Conservation (phyloP, 2,113 vertebrate species). For the Peromyscus californicus region DNA sequence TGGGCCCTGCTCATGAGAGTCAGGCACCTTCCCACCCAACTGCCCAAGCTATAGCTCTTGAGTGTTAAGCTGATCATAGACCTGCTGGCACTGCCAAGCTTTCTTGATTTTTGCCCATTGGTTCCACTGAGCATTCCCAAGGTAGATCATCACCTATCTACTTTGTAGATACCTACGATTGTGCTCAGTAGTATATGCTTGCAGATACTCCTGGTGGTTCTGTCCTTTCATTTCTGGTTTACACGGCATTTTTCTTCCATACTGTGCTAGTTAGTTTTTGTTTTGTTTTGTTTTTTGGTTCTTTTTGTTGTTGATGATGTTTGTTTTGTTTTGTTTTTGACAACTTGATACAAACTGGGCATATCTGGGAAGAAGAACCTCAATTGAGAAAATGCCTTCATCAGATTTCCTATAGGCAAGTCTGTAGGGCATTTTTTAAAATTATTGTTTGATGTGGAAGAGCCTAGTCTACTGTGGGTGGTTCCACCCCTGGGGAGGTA, state of each 20-base stretch:
- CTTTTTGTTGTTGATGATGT: not conserved
- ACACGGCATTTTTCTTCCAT: not conserved
- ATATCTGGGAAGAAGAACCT: not conserved
- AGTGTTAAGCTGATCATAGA: not conserved
- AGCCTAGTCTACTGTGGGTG: not conserved
- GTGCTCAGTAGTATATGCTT: not conserved
- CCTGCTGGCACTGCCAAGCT: not conserved
- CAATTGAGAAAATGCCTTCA: not conserved
- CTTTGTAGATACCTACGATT: not conserved
- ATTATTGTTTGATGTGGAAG: not conserved
- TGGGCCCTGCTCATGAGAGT: not conserved
- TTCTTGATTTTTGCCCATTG: not conserved
- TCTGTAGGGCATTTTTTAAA: not conserved
- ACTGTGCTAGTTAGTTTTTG: not conserved
- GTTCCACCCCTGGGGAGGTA: too few species aligned
- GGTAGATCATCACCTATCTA: not conserved
- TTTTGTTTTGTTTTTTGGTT: not conserved
- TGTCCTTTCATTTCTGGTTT: not conserved
- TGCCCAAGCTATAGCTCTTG: not conserved
- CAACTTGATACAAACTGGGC: not conserved
- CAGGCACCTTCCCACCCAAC: not conserved
- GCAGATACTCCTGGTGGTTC: not conserved
- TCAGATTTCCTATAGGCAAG: not conserved
- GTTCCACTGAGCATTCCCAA: constrained; percentile 6
- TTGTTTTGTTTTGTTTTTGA: not conserved